phyloP scores from a whole-genome alignment of 2,113 vertebrate genomes.

The Dipodomys ordii region DNA sequence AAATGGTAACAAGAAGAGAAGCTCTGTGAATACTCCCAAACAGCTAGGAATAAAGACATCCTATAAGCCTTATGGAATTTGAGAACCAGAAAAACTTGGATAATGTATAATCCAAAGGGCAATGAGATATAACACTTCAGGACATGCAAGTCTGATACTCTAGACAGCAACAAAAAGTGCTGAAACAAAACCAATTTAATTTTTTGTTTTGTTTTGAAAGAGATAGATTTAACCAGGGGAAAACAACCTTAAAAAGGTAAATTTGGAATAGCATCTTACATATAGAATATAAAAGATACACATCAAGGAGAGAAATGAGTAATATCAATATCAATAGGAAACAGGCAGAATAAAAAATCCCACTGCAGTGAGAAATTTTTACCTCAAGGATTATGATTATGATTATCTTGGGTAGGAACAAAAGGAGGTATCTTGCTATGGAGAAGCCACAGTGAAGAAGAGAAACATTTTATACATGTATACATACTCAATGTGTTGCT shows the following conservation, averaged over 20 bases:
- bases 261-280: background rate
- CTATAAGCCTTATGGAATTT: background rate
- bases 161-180: background rate
- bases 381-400: background rate
- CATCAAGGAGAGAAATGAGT: background rate
- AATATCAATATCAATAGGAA: background rate
- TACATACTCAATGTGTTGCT: no score
- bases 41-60: background rate
- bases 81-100: conserved; percentile 6
- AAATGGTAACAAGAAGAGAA: background rate
- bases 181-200: background rate
- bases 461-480: background rate
- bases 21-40: background rate
- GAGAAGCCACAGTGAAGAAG: background rate
- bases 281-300: background rate
- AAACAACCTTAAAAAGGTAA: conserved; percentile 7
- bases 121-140: conserved; percentile 5
- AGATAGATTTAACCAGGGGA: background rate
- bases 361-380: background rate
- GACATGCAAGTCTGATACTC: background rate
- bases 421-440: background rate
- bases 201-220: background rate
- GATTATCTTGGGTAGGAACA: background rate
- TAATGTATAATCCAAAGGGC: background rate
- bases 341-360: background rate